Evolutionary conservation across 2,888 invertebrate genomes (phyloP).

Genomic region (Diachrysia chrysitis): DNA sequence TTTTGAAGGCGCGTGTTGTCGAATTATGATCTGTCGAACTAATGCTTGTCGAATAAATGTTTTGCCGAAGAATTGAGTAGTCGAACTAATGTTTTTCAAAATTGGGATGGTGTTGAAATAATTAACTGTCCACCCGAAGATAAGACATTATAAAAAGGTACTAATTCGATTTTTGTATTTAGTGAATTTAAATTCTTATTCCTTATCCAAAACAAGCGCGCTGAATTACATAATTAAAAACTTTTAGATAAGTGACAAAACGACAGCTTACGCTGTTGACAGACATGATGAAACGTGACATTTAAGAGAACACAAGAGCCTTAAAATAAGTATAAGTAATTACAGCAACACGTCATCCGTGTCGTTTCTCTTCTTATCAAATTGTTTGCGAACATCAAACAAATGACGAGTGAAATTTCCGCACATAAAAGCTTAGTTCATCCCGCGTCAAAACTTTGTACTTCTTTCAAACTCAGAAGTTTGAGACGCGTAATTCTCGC

Average conservation of each 20-base stretch:
- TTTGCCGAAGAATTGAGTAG: too few relatives aligned
- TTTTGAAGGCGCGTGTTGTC: too few relatives aligned
- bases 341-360: conserved; percentile 24
- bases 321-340: conserved; percentile 39
- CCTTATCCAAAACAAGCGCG: too few relatives aligned
- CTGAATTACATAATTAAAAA: background rate
- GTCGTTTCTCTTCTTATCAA: conserved; percentile 33
- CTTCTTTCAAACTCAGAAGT: conserved; percentile 26
- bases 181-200: too few relatives aligned
- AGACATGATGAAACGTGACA: background rate
- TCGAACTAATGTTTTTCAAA: too few relatives aligned
- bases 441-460: conserved; percentile 41
- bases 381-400: conserved; percentile 44
- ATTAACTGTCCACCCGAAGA: too few relatives aligned
- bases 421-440: conserved; percentile 36
- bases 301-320: background rate
- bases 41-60: too few relatives aligned
- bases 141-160: too few relatives aligned
- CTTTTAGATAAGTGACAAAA: background rate
- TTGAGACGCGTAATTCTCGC: conserved; percentile 26
- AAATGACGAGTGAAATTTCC: conserved; percentile 41
- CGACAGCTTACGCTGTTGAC: background rate
- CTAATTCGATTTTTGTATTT: too few relatives aligned
- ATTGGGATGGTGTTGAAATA: too few relatives aligned
- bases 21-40: too few relatives aligned